phyloP scores from a whole-genome alignment of 1,140 invertebrate species.

The Drosophila guanche region DNA sequence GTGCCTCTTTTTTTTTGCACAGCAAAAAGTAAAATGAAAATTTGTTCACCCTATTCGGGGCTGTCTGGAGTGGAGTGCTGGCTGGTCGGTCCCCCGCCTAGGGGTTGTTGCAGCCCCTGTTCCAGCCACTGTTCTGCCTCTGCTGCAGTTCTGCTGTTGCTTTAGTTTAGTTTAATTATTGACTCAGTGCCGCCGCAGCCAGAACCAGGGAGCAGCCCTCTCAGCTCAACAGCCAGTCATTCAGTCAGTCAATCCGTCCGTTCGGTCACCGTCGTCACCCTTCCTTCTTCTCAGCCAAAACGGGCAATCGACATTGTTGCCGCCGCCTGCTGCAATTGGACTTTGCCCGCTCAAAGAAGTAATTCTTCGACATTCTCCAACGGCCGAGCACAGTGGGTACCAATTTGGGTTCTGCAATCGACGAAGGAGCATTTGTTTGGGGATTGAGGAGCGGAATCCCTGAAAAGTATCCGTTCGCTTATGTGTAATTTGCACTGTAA shows the following conservation, averaged over 20 bases:
- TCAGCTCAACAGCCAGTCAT: not conserved
- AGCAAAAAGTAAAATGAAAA: slow-evolving; percentile 39
- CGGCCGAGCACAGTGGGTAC: slow-evolving; percentile 51
- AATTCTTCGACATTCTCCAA: slow-evolving; percentile 20
- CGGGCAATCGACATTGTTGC: slow-evolving; percentile 36
- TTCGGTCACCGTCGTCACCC: slow-evolving; percentile 42
- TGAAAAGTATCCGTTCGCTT: no score
- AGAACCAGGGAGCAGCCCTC: slow-evolving; percentile 38
- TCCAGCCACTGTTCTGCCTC: slow-evolving; percentile 21
- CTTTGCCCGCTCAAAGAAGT: slow-evolving; percentile 27
- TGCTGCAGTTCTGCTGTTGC: slow-evolving; percentile 38
- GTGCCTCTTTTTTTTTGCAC: slow-evolving; percentile 21
- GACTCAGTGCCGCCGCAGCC: slow-evolving; percentile 53
- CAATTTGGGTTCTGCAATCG: not conserved
- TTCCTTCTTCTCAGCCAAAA: slow-evolving; percentile 31
- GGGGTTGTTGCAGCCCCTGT: slow-evolving; percentile 47
- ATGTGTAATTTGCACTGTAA: no score
- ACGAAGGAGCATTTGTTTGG: no score
- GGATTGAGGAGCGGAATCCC: no score
- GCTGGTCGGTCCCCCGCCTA: slow-evolving; percentile 43
- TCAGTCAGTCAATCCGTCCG: slow-evolving; percentile 5
- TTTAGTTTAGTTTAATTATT: slow-evolving; percentile 78
- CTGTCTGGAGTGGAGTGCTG: slow-evolving; percentile 32
- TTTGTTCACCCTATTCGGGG: slow-evolving; percentile 55
- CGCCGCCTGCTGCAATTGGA: slow-evolving; percentile 44